phyloP scores from a whole-genome alignment of 2,888 invertebrate species.

The Polyploca ridens region DNA sequence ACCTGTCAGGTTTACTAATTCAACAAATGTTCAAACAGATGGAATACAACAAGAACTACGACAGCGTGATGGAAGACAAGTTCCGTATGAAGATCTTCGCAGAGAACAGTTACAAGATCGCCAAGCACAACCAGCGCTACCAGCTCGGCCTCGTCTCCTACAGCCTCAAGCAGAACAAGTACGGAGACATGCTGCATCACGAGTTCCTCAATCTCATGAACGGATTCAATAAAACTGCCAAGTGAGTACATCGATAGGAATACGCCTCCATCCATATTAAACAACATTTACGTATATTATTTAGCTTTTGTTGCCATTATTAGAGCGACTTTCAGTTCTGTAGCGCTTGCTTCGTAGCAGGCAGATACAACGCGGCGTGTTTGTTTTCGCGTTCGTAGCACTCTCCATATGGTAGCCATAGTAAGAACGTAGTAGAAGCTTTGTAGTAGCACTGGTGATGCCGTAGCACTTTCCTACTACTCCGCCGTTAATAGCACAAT shows the following conservation, averaged over 20 bases:
- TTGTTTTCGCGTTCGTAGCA: no score
- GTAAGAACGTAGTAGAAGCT: no score
- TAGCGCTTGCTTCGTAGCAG: no score
- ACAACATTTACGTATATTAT: background rate
- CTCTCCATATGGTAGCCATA: no score
- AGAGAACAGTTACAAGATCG: constrained; percentile 93
- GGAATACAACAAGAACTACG: constrained; percentile 88
- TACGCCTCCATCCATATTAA: background rate
- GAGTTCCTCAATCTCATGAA: constrained; percentile 88
- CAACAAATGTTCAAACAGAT: constrained; percentile 51
- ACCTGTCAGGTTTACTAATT: background rate
- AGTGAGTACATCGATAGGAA: constrained; percentile 53
- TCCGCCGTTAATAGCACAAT: no score
- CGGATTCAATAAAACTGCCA: constrained; percentile 72
- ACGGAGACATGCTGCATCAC: constrained; percentile 93
- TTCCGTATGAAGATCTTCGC: constrained; percentile 95
- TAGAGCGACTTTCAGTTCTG: no score
- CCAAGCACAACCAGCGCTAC: constrained; percentile 92
- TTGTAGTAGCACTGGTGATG: no score
- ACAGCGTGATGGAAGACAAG: constrained; percentile 89
- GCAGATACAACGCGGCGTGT: no score
- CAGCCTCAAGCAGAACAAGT: constrained; percentile 91
- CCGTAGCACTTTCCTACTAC: no score
- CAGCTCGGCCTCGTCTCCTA: constrained; percentile 87
- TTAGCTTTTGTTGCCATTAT: no score